Conservation (phyloP, 2,113 vertebrate species). For the Accipiter cooperii region DNA sequence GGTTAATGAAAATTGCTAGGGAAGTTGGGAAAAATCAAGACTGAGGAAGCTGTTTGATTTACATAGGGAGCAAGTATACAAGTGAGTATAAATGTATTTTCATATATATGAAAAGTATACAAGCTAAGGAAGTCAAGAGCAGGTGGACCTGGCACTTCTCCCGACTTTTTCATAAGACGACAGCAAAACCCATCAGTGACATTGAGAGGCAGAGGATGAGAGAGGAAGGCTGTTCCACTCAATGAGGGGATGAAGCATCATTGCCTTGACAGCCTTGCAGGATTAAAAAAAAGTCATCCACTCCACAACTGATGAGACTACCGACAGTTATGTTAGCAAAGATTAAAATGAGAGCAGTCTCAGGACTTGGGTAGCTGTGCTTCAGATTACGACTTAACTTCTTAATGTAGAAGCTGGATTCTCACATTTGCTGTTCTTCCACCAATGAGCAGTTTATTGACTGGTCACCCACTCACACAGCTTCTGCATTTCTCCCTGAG, state of each 20-base stretch:
- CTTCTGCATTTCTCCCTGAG: not conserved
- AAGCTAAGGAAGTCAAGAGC: not conserved
- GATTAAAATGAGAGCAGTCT: not conserved
- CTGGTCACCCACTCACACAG: not conserved
- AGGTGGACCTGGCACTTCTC: not conserved
- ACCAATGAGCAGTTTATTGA: not conserved
- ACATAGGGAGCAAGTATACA: not conserved
- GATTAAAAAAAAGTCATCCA: not conserved
- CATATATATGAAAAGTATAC: not conserved
- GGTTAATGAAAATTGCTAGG: not conserved
- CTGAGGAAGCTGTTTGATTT: not conserved
- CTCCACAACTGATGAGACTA: not conserved
- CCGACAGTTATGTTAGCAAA: not conserved
- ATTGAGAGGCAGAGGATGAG: not conserved
- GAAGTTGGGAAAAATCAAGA: not conserved
- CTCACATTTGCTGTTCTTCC: not conserved
- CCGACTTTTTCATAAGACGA: not conserved
- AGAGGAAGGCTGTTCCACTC: not conserved
- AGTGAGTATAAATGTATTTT: no score
- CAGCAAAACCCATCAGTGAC: not conserved
- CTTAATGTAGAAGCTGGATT: not conserved
- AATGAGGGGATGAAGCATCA: not conserved
- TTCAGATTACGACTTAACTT: not conserved
- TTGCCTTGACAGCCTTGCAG: not conserved
- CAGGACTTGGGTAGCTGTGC: not conserved